Evolutionary conservation across 2,797 vertebrate genomes (phyloP).

Genomic region (Eurystomus glaucurus): DNA sequence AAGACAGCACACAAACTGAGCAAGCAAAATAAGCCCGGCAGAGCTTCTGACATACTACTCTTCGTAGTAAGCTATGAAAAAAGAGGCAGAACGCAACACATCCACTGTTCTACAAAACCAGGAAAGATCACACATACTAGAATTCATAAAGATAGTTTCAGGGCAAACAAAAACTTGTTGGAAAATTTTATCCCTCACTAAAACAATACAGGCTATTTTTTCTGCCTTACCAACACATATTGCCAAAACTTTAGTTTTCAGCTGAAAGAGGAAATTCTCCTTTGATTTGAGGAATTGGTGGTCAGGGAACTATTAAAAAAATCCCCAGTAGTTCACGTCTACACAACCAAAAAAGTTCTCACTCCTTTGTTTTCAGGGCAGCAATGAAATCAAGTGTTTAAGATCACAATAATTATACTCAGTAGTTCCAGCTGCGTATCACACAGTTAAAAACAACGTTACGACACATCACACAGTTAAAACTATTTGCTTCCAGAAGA

Average conservation of each 20-base stretch:
- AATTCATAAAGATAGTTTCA: neutral
- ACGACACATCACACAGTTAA: neutral
- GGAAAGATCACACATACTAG: neutral
- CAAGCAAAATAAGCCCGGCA: neutral
- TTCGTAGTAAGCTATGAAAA: neutral
- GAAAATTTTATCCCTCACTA: neutral
- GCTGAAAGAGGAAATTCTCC: neutral
- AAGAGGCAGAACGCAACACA: neutral
- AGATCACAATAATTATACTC: neutral
- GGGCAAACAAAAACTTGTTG: neutral
- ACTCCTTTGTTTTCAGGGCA: neutral
- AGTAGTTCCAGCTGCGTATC: neutral
- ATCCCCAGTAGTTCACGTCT: neutral
- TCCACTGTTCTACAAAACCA: neutral
- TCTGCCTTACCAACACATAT: neutral
- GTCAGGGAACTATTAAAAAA: neutral
- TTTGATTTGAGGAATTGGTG: neutral
- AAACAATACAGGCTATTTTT: accelerated
- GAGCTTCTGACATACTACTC: neutral
- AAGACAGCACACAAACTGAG: neutral
- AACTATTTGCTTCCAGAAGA: neutral
- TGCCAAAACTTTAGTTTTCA: neutral
- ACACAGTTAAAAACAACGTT: neutral
- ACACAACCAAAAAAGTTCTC: neutral
- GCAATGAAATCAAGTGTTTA: neutral